Evolutionary conservation across 2,888 invertebrate species (phyloP), one percentile per base, ranked within the genome.

Genomic region (Osmoderma eremita): DNA sequence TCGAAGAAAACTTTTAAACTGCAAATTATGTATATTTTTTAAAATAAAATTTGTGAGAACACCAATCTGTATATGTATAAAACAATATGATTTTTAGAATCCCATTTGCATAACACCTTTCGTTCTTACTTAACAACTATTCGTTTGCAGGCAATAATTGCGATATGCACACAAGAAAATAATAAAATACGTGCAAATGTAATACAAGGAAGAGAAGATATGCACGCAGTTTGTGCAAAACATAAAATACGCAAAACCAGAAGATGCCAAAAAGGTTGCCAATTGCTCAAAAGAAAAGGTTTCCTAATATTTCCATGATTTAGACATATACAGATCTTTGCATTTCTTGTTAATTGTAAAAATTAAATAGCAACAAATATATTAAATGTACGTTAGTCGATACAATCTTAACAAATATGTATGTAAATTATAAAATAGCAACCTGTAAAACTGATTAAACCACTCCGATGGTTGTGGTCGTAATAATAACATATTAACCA

Each of bases 401-500:
- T 38, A 67, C 42, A 62, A 13, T 48, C 50, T 70, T 70, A 76
- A 72, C 71, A 30, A 5, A 71, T 69, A 68, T 36, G n/a, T n/a
- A n/a, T n/a, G 30, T 45, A 56, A 63, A 49, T 51, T 15, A 64
- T 50, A 64, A 67, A 45, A 64, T 78, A 78, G 76, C 76, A 82
- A 86, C 86, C 86, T 87, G 85, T 83, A 84, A 77, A 86, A 83
- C 77, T 84, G 85, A 83, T 81, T 85, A 82, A 86, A 85, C 86
- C 86, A 87, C 79, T 86, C 84, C 76, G 83, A 82, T 75, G 86
- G 84, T 81, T 85, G 84, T 75, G 86, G 86, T 76, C 86, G 84
- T 80, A 87, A 83, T 80, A 88, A 84, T 82, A 88, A 85, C 84
- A 87, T 85, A 83, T 88, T 86, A 81, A 88, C 86, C 85, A 88